A percentile compares a stretch with the other conserved stretches of the same genome.
These are phyloP conservation scores for Oithona nana DNA, from an alignment of 2,888 invertebrate genomes.

Conservation along the genomic window DNA sequence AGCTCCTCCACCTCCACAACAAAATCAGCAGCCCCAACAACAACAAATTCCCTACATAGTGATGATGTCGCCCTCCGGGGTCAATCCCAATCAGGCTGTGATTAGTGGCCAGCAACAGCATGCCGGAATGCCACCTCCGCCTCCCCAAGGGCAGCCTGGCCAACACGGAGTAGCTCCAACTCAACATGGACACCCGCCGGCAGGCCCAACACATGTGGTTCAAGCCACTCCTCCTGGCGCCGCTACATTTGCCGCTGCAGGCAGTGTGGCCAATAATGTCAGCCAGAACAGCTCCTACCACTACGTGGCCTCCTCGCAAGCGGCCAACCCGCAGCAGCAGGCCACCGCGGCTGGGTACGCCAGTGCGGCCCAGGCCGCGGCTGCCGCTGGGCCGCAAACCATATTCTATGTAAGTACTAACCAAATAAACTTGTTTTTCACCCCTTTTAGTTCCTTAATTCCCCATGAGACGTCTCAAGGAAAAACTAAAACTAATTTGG, in stretches of 20 bases:
- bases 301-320: background rate
- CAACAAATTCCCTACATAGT: background rate
- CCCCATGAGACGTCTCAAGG: background rate
- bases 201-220: too few species aligned
- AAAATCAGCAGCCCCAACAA: background rate
- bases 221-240: too few species aligned
- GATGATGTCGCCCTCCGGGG: background rate
- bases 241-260: too few species aligned
- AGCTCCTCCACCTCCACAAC: background rate
- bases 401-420: background rate
- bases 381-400: background rate
- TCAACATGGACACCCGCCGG: too few species aligned
- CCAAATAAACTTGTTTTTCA: too few species aligned
- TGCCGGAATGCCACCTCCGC: background rate
- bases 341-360: too few species aligned
- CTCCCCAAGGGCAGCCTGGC: background rate
- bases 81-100: background rate
- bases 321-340: background rate
- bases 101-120: background rate
- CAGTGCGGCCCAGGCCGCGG: too few species aligned
- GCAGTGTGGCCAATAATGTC: background rate
- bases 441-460: too few species aligned
- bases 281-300: background rate
- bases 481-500: background rate
- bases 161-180: too few species aligned